These are phyloP conservation scores for Nixonia krombeini DNA, from an alignment of 1,140 invertebrate genomes.

Conservation along the genomic window DNA sequence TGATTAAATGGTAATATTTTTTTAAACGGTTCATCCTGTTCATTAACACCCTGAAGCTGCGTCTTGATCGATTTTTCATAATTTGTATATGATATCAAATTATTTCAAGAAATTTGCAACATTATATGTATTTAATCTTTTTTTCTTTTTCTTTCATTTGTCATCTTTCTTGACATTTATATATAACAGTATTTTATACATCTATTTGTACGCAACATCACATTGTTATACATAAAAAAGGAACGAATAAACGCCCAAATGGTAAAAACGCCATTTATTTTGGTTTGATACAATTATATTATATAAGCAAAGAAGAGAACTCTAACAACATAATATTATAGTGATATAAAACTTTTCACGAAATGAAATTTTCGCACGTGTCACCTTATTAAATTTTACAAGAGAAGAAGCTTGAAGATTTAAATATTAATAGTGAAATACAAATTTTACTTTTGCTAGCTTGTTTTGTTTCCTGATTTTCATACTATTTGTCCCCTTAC, in stretches of 20 bases:
- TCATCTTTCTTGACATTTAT: conserved; percentile 8
- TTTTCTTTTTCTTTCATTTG: background rate
- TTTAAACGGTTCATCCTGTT: conserved; percentile 8
- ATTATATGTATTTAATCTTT: conserved; percentile 7
- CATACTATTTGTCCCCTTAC: too few relatives aligned
- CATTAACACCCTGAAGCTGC: conserved; percentile 17
- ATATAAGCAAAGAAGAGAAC: conserved; percentile 21
- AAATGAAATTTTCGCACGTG: background rate
- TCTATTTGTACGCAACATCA: conserved; percentile 53
- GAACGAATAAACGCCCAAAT: conserved; percentile 12
- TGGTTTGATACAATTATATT: conserved; percentile 20
- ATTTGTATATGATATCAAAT: conserved; percentile 31
- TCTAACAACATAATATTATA: conserved; percentile 18
- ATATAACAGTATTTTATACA: conserved; percentile 21
- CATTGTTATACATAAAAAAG: conserved; percentile 44
- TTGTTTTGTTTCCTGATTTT: too few relatives aligned
- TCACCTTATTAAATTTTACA: conserved; percentile 3
- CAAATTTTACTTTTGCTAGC: too few relatives aligned
- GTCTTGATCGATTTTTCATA: conserved; percentile 11
- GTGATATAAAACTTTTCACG: conserved; percentile 20
- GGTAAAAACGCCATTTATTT: conserved; percentile 25
- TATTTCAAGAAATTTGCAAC: conserved; percentile 10
- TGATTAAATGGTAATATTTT: background rate
- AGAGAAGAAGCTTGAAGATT: too few relatives aligned
- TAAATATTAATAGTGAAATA: too few relatives aligned